phyloP scores from a whole-genome alignment of 2,888 invertebrate species.

The Tipula unca region DNA sequence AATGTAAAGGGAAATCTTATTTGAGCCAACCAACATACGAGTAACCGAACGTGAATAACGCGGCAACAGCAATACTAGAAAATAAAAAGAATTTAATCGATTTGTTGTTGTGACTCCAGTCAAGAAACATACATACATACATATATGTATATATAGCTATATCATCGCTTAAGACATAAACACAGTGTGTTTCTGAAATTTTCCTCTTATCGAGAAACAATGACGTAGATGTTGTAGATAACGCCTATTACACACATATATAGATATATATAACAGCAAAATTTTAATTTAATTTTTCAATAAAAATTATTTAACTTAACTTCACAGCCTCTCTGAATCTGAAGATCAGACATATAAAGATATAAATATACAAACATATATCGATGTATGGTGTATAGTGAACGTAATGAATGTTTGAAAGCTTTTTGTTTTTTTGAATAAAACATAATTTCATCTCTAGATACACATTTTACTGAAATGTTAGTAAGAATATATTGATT shows the following conservation, averaged over 20 bases:
- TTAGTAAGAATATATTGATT: neutral
- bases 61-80: neutral
- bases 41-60: neutral
- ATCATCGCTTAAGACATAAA: neutral
- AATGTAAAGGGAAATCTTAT: neutral
- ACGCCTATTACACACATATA: neutral
- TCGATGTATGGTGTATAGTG: neutral
- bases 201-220: neutral
- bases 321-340: neutral
- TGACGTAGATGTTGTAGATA: neutral
- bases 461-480: neutral
- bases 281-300: neutral
- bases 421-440: neutral
- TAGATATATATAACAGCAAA: neutral
- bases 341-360: neutral
- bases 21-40: neutral
- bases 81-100: neutral
- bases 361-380: neutral
- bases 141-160: neutral
- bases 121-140: neutral
- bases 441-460: neutral
- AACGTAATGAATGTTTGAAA: neutral
- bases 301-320: neutral
- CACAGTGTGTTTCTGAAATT: neutral
- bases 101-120: neutral